These are phyloP conservation scores for Achatina immaculata DNA, from an alignment of 1,140 invertebrate genomes.

Conservation along the genomic window DNA sequence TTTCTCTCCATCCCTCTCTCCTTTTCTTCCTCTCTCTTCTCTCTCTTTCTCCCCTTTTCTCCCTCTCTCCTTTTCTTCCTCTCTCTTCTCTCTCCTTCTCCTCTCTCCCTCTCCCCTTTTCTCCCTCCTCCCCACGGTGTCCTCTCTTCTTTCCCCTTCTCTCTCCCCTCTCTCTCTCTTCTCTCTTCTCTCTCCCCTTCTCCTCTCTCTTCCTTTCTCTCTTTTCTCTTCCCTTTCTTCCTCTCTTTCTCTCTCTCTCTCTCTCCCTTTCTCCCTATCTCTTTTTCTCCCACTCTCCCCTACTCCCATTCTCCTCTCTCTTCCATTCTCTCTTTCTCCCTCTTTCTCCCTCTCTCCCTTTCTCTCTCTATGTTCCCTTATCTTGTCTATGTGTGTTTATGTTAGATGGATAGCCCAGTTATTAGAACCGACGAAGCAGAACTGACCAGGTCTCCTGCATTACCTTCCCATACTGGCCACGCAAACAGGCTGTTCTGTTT, in stretches of 20 bases:
- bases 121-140: neutral
- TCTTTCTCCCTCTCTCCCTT: constrained; percentile 9
- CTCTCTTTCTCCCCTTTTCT: constrained; percentile 13
- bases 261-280: neutral
- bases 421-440: too few relatives aligned
- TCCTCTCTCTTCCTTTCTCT: neutral
- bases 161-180: constrained; percentile 9
- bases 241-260: neutral
- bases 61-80: neutral
- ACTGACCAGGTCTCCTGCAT: too few relatives aligned
- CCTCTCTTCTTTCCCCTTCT: neutral
- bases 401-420: neutral
- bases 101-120: too few relatives aligned
- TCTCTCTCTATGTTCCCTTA: neutral
- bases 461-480: too few relatives aligned
- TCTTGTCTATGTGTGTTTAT: neutral
- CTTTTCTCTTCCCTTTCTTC: neutral
- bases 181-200: neutral
- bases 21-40: neutral
- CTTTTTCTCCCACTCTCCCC: neutral
- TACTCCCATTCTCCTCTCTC: constrained; percentile 5
- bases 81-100: neutral
- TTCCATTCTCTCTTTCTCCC: constrained; percentile 14
- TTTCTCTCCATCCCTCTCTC: neutral
- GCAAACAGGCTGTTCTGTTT: too few relatives aligned